Conservation (phyloP, 2,113 vertebrate species). For the Prunella himalayana region DNA sequence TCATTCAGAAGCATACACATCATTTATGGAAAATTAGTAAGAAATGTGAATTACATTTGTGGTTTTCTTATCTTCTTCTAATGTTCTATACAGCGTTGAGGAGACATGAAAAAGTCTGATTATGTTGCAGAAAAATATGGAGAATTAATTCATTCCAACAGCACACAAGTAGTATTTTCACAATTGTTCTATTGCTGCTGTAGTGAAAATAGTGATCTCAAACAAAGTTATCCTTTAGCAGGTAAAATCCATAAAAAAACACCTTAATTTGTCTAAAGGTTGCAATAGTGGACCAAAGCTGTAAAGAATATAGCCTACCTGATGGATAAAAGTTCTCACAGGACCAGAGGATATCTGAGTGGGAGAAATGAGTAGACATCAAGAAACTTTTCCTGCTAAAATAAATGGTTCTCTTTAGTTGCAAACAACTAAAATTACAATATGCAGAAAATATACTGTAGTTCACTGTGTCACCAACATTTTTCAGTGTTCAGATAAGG, state of each 20-base stretch:
- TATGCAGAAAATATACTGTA: not conserved
- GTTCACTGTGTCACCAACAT: not conserved
- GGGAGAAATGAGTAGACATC: not conserved
- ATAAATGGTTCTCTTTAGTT: conserved; percentile 1
- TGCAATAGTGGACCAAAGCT: not conserved
- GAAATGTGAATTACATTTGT: not conserved
- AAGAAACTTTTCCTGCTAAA: not conserved
- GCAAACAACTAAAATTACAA: conserved; percentile 4
- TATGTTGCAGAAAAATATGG: not conserved
- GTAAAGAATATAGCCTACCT: not conserved
- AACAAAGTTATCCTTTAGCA: not conserved
- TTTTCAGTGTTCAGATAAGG: conserved; percentile 20
- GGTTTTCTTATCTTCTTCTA: not conserved
- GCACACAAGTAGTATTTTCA: not conserved
- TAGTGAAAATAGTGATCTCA: not conserved
- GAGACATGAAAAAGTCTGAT: not conserved
- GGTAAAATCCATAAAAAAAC: not conserved
- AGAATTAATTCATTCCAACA: not conserved
- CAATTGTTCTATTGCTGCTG: not conserved
- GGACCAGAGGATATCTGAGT: not conserved
- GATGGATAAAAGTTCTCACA: not conserved
- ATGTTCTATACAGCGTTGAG: not conserved
- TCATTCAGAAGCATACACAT: not conserved
- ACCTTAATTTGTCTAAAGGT: not conserved
- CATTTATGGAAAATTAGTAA: not conserved